These are phyloP conservation scores for Onychomys torridus DNA, from an alignment of 2,797 vertebrate genomes.

Conservation along the genomic window DNA sequence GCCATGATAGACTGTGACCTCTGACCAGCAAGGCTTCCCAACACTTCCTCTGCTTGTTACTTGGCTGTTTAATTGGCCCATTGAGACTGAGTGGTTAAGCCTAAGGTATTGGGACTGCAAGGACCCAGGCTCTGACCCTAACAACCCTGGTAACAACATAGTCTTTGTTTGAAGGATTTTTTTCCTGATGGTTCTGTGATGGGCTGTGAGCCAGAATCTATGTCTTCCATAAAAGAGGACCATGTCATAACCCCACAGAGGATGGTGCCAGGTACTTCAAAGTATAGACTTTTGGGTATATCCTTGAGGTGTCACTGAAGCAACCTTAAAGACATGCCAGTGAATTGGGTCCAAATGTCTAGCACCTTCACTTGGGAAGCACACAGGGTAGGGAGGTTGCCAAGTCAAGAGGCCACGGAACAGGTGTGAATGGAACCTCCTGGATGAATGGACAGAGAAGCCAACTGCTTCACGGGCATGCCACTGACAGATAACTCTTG, in stretches of 20 bases:
- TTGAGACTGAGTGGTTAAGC: neutral
- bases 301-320: neutral
- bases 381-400: neutral
- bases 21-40: neutral
- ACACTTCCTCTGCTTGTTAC: neutral
- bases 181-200: slow-evolving; percentile 3
- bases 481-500: neutral
- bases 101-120: neutral
- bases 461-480: neutral
- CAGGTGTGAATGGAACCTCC: neutral
- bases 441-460: neutral
- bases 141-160: neutral
- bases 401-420: neutral
- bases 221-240: neutral
- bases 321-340: neutral
- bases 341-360: neutral
- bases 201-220: neutral
- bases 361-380: neutral
- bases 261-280: neutral
- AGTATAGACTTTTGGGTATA: neutral
- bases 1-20: neutral
- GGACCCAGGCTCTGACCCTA: neutral
- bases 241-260: neutral
- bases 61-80: neutral
- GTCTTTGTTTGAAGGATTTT: neutral